Evolutionary conservation across 1,140 invertebrate genomes (phyloP).

Genomic region (Pogonomyrmex barbatus): DNA sequence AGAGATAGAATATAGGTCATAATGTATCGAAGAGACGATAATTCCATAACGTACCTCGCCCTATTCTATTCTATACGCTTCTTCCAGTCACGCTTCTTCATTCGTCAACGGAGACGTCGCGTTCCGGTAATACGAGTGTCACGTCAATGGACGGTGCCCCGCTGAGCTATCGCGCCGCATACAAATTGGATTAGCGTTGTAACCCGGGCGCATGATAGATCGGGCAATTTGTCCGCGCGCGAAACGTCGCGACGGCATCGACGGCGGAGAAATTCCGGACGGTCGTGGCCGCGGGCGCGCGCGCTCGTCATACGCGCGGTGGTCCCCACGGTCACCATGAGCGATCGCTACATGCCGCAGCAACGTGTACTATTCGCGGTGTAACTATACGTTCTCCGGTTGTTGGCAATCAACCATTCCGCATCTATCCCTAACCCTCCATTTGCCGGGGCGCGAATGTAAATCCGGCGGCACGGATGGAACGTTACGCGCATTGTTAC

Average conservation of each 20-base stretch:
- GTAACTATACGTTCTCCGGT: slow-evolving; percentile 58
- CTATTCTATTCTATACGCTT: slow-evolving; percentile 1
- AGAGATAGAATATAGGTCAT: no score
- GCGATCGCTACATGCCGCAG: slow-evolving; percentile 69
- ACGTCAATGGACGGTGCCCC: slow-evolving; percentile 70
- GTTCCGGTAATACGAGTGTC: slow-evolving; percentile 44
- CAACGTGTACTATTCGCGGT: slow-evolving; percentile 63
- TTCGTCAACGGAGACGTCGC: slow-evolving; percentile 57
- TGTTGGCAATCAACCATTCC: slow-evolving; percentile 69
- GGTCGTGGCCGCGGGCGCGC: slow-evolving; percentile 48
- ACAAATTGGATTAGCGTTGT: slow-evolving; percentile 73
- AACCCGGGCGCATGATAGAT: slow-evolving; percentile 53
- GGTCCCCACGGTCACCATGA: slow-evolving; percentile 64
- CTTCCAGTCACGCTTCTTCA: slow-evolving; percentile 47
- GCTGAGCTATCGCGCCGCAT: slow-evolving; percentile 69
- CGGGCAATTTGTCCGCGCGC: slow-evolving; percentile 66
- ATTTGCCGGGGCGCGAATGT: slow-evolving; percentile 57
- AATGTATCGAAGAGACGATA: neutral
- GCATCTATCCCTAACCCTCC: slow-evolving; percentile 60
- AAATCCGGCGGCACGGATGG: slow-evolving; percentile 22
- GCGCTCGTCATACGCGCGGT: slow-evolving; percentile 52
- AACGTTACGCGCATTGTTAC: slow-evolving; percentile 44
- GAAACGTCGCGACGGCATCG: slow-evolving; percentile 60
- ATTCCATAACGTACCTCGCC: neutral
- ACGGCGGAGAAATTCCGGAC: slow-evolving; percentile 52